A percentile compares a stretch with the other conserved stretches of the same genome.
These are phyloP conservation scores for Antheraea mylitta DNA, from an alignment of 1,140 invertebrate species.

Conservation along the genomic window DNA sequence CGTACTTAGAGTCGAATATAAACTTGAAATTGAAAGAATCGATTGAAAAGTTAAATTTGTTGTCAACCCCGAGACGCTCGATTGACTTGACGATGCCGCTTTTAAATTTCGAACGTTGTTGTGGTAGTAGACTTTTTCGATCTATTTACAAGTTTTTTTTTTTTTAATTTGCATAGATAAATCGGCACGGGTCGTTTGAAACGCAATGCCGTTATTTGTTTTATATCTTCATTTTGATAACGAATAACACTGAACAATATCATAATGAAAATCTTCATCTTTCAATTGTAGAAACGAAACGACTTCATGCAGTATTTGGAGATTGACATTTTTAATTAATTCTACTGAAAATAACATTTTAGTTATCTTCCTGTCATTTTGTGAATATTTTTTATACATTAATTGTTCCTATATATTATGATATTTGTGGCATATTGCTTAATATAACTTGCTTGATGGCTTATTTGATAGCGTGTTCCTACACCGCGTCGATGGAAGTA, in stretches of 20 bases:
- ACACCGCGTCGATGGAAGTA: no score
- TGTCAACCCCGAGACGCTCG: slow-evolving; percentile 39
- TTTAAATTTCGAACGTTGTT: slow-evolving; percentile 12
- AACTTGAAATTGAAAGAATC: background rate
- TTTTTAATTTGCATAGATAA: slow-evolving; percentile 3
- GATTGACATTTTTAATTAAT: no score
- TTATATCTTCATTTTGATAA: background rate
- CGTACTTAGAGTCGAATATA: slow-evolving; percentile 2
- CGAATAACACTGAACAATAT: background rate
- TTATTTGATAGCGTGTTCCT: no score
- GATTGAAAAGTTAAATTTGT: slow-evolving; percentile 21
- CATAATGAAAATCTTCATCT: background rate
- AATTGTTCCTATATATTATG: no score
- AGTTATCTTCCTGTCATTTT: no score
- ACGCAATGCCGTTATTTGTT: background rate
- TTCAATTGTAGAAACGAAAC: background rate
- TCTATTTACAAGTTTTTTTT: slow-evolving; percentile 1
- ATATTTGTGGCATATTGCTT: no score
- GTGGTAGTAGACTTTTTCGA: background rate
- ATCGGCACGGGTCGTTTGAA: background rate
- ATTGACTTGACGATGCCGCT: slow-evolving; percentile 22
- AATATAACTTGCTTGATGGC: no score
- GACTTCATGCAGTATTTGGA: no score
- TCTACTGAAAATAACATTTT: no score
- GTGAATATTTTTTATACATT: no score